phyloP scores from a whole-genome alignment of 1,140 invertebrate genomes.

The Lasaia peninsularis region DNA sequence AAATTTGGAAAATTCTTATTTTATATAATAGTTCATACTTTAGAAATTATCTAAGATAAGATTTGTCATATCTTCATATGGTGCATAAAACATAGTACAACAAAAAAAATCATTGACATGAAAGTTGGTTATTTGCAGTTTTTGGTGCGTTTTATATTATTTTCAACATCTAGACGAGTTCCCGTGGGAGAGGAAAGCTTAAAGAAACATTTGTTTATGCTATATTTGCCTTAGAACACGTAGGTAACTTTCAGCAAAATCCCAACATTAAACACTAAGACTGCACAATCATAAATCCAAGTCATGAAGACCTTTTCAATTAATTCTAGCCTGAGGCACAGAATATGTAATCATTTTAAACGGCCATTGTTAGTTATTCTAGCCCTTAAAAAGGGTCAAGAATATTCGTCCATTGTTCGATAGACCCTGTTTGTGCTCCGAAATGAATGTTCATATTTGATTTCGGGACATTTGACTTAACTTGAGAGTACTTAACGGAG shows the following conservation, averaged over 20 bases:
- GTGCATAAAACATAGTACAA: too few relatives aligned
- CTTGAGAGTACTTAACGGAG: slow-evolving; percentile 1
- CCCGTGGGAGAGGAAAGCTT: too few relatives aligned
- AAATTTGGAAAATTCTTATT: too few relatives aligned
- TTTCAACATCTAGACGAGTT: too few relatives aligned
- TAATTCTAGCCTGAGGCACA: slow-evolving; percentile 56
- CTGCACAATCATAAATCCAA: slow-evolving; percentile 54
- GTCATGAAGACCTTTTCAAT: slow-evolving; percentile 65
- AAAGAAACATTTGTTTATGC: too few relatives aligned
- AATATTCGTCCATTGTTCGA: slow-evolving; percentile 44
- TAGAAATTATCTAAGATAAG: too few relatives aligned
- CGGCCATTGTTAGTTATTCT: slow-evolving; percentile 49
- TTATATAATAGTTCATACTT: too few relatives aligned
- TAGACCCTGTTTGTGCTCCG: slow-evolving; percentile 61
- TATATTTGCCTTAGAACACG: not conserved
- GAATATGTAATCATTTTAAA: slow-evolving; percentile 68
- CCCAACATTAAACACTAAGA: slow-evolving; percentile 17
- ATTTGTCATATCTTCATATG: too few relatives aligned
- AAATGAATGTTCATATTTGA: slow-evolving; percentile 18
- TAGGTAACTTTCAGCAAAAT: not conserved
- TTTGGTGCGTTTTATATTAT: too few relatives aligned
- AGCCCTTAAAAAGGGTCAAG: slow-evolving; percentile 64
- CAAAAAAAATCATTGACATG: too few relatives aligned
- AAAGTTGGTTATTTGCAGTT: too few relatives aligned
- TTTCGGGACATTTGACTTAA: slow-evolving; percentile 9